Evolutionary conservation across 1,140 invertebrate species (phyloP), one percentile per base, ranked within the genome.

Genomic region (Drosophila tsacasi): DNA sequence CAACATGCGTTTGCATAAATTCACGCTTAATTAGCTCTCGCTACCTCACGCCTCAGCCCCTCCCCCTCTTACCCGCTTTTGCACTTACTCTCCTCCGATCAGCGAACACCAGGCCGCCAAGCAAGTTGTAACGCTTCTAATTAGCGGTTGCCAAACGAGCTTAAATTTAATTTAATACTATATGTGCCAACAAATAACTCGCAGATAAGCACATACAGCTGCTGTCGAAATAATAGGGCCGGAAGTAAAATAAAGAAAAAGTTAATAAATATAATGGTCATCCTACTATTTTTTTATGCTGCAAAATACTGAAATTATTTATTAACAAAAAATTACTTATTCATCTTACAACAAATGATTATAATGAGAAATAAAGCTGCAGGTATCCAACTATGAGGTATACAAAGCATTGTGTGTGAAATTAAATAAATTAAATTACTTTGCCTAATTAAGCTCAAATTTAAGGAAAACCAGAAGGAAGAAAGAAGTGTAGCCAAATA

Each of bases 1-100:
- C 85, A 89, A 90, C 84, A 84, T 87, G 85, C 85, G 77, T 75
- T 78, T 90, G 85, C 84, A 87, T 87, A 87, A 87, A 87, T 87
- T 90, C 66, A 84, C 85, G 84, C 85, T 84, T 90, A 87, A 87
- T 87, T 87, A 89, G 85, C 81, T 60, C 44, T 35, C 55, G 8
- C 72, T 30, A 27, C 54, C 60, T 58, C 75, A 59, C 58, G 52
- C 68, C 58, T 23, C 54, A 25, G 54, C 58, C 19, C 17, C 54
- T 5, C 19, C 23, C 13, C 2, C 13, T 2, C 21, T n/a, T 35
- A 9, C 9, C 49, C 21, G 25, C 23, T 13, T 21, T 35, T 9
- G 6, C 27, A 5, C 25, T 32, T 23, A 19, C 19, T 15, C 32
- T 35, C 10, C 32, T 35, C 8, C 39, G n/a, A 27, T 42, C 47